Evolutionary conservation across 2,888 invertebrate genomes (phyloP).

Genomic region (Fragum whitleyi): DNA sequence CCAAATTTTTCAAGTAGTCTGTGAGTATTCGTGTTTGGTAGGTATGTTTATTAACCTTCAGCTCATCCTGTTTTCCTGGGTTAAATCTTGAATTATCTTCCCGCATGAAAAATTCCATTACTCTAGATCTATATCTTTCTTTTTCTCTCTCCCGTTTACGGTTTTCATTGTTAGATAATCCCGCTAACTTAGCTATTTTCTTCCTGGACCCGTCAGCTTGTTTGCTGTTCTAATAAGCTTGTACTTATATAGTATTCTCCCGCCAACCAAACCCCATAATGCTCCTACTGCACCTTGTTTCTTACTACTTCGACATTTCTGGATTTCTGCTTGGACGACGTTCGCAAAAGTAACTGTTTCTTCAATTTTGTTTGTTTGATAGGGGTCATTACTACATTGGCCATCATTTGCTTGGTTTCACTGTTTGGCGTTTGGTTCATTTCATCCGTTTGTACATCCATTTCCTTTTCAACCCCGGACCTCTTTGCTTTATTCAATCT

Average conservation of each 20-base stretch:
- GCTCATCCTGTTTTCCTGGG: constrained; percentile 36
- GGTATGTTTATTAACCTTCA: constrained; percentile 20
- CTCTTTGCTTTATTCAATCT: not conserved
- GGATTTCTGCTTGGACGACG: constrained; percentile 27
- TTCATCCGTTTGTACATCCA: not conserved
- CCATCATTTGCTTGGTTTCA: constrained; percentile 25
- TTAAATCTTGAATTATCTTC: constrained; percentile 44
- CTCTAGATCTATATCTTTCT: constrained; percentile 22
- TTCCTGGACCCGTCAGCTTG: constrained; percentile 27
- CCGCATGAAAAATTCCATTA: constrained; percentile 25
- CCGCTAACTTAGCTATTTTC: not conserved
- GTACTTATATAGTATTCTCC: constrained; percentile 31
- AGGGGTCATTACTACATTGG: constrained; percentile 5
- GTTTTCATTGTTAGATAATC: not conserved
- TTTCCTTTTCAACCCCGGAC: too few species aligned
- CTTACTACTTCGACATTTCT: constrained; percentile 16
- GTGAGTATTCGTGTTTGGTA: constrained; percentile 32
- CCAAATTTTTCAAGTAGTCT: constrained; percentile 34
- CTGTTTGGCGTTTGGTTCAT: constrained; percentile 26
- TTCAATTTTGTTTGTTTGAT: constrained; percentile 21
- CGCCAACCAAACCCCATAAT: constrained; percentile 17
- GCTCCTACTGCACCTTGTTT: constrained; percentile 16
- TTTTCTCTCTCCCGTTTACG: constrained; percentile 27
- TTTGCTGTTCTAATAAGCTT: constrained; percentile 11
- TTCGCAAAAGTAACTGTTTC: constrained; percentile 37